Base-by-base conservation (phyloP, 2,797 vertebrate genomes). In the Sphenopsis melanotis region DNA sequence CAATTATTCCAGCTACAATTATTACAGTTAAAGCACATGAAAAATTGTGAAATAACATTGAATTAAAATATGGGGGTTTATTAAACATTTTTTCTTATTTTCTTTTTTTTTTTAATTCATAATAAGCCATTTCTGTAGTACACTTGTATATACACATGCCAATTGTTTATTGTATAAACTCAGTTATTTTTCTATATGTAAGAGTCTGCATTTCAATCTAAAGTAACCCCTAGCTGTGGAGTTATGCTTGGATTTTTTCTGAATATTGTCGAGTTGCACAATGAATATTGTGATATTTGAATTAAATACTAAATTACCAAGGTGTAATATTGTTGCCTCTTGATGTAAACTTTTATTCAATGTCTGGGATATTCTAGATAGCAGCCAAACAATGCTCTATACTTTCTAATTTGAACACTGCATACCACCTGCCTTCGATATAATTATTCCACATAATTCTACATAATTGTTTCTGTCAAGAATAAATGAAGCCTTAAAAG, bases 401-500 rank as follows among this genome's bases (percentile, higher is more conserved):
- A 87, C 70, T 94, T 97, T 96, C 78, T 72, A 94, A 94, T 94
- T 63, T 97, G 86, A 95, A 81, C 68, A 94, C 56, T 94, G 55
- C 60, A 92, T 94, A 93, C 79, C 89, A 96, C 90, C 68, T 95
- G 90, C 74, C 66, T 98, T 97, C 80, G 13, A 96, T 96, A 95
- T 96, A 98, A 97, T 97, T 97, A 97, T 95, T 96, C 96, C 85
- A 91, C 82, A 86, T 97, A 97, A 97, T 96, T 97, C 96, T 94
- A 97, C 82, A 78, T 97, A 97, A 97, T 97, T 97, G 85, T 97
- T 97, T 98, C 94, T 97, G 92, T 97, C 95, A 97, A 95, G 94
- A 97, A 97, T 94, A 97, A 97, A 97, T 97, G 92, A 98, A 97
- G 94, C 92, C 66, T 97, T 97, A 96, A 97, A 97, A 96, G 89